Conservation (phyloP, 2,888 invertebrate genomes). For the Pseudococcus longispinus region DNA sequence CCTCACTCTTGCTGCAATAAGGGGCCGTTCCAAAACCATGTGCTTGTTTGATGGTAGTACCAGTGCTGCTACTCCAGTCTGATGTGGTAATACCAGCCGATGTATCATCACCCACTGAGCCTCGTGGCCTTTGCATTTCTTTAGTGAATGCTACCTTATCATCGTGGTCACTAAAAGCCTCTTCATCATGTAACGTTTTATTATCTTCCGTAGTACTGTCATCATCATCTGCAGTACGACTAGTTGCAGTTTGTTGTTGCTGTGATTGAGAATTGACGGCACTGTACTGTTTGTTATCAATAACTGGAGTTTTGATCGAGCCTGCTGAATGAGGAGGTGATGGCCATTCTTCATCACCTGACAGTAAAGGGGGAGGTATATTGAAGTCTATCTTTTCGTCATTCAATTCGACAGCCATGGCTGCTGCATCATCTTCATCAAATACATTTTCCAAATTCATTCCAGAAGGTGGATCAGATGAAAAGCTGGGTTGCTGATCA, state of each 20-base stretch:
- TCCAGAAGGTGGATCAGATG: constrained; percentile 73
- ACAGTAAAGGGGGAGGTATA: constrained; percentile 57
- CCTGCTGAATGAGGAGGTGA: constrained; percentile 69
- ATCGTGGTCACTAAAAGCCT: not conserved
- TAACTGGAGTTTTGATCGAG: constrained; percentile 61
- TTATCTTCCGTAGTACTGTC: constrained; percentile 66
- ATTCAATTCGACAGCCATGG: not conserved
- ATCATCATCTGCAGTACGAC: not conserved
- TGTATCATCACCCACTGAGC: constrained; percentile 84
- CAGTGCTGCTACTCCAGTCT: constrained; percentile 88
- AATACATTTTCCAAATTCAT: constrained; percentile 57
- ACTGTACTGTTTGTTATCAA: constrained; percentile 42
- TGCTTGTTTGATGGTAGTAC: constrained; percentile 77
- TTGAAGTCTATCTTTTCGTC: constrained; percentile 57
- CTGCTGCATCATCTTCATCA: constrained; percentile 48
- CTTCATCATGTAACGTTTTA: constrained; percentile 72
- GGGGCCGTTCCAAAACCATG: constrained; percentile 58
- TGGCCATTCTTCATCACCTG: constrained; percentile 74
- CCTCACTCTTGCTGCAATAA: constrained; percentile 59
- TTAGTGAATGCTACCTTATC: not conserved
- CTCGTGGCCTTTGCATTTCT: constrained; percentile 62
- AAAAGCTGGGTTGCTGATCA: constrained; percentile 83
- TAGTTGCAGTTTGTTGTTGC: too few relatives aligned
- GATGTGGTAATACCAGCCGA: constrained; percentile 85
- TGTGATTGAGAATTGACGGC: not conserved